These are phyloP conservation scores for Solenopsis fugax DNA, from an alignment of 1,140 invertebrate species.

Conservation along the genomic window DNA sequence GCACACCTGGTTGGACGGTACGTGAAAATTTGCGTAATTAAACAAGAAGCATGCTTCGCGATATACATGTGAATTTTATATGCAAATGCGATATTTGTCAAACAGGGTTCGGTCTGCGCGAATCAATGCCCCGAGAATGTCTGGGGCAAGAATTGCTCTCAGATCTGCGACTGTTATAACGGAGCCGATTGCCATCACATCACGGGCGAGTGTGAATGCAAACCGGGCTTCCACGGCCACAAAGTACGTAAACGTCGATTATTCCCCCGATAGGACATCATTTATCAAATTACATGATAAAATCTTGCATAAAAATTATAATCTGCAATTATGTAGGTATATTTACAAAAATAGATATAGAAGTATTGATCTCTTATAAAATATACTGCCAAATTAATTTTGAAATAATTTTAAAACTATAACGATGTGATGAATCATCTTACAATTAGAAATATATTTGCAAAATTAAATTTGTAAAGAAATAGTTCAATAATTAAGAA, in stretches of 20 bases:
- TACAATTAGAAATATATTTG: too few species aligned
- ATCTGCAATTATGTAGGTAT: too few species aligned
- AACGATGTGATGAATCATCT: too few species aligned
- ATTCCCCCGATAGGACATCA: too few species aligned
- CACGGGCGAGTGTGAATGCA: conserved; percentile 91
- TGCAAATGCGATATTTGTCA: conserved; percentile 25
- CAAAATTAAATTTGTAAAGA: too few species aligned
- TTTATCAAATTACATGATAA: too few species aligned
- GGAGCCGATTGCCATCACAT: conserved; percentile 93
- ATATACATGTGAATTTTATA: background rate
- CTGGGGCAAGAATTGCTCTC: conserved; percentile 92
- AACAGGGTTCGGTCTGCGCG: conserved; percentile 91
- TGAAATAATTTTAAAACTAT: too few species aligned
- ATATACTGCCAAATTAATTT: too few species aligned
- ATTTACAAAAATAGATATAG: too few species aligned
- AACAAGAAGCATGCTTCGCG: background rate
- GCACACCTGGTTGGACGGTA: conserved; percentile 93
- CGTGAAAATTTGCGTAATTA: conserved; percentile 18
- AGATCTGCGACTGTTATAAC: conserved; percentile 95
- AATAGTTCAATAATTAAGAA: too few species aligned
- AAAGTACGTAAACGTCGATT: conserved; percentile 87
- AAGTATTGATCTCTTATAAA: too few species aligned
- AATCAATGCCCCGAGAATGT: conserved; percentile 91
- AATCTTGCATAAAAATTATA: too few species aligned
- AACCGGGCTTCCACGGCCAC: conserved; percentile 91